Evolutionary conservation across 2,113 vertebrate genomes (phyloP).

Genomic region (Arvicanthis niloticus): DNA sequence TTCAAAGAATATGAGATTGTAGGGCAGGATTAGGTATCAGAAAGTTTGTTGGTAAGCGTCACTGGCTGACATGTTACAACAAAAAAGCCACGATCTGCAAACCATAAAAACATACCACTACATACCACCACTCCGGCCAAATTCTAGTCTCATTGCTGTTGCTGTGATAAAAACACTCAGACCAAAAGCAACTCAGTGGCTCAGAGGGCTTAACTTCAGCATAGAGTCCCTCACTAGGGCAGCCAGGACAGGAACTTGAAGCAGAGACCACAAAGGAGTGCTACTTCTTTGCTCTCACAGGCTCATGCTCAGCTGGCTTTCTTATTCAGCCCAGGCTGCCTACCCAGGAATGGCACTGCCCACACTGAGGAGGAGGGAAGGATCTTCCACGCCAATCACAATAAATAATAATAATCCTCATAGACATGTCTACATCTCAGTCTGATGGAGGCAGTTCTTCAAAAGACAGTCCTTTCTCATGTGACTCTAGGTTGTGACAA

Average conservation of each 20-base stretch:
- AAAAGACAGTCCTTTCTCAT: background rate
- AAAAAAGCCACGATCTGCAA: background rate
- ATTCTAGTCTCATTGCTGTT: background rate
- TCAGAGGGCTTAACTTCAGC: background rate
- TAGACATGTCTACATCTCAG: background rate
- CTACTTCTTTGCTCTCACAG: too few species aligned
- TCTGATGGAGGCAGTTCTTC: background rate
- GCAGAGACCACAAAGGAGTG: background rate
- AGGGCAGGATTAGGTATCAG: too few species aligned
- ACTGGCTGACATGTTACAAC: background rate
- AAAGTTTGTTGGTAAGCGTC: background rate
- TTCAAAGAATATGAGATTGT: background rate
- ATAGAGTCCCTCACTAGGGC: background rate
- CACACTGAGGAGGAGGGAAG: background rate
- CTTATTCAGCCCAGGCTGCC: background rate
- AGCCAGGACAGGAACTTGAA: background rate
- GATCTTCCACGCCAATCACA: too few species aligned
- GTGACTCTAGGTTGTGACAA: background rate
- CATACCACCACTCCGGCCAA: fast-evolving
- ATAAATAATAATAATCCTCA: too few species aligned
- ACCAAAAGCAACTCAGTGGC: background rate
- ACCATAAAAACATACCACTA: background rate
- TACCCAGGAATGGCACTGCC: background rate
- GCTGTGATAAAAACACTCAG: background rate
- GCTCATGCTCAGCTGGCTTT: background rate